Percentiles rank a stretch among this genome's conserved stretches.
Conservation (phyloP, 2,113 vertebrate genomes). For the Archocentrus centrarchus region DNA sequence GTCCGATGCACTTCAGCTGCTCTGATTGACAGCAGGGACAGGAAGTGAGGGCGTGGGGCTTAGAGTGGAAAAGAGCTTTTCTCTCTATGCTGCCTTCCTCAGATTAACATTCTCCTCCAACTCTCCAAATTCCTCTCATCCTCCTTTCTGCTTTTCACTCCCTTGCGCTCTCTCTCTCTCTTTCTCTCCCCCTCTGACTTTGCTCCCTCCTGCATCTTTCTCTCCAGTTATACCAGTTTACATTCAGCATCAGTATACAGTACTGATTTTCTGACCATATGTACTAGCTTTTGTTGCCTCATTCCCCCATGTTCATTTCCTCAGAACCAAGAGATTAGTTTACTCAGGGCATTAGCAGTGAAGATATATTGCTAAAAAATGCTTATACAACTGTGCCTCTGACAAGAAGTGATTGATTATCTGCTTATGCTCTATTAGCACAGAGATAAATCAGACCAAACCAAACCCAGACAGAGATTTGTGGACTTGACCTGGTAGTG, state of each 20-base stretch:
- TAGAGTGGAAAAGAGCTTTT: constrained; percentile 67
- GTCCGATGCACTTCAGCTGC: constrained; percentile 59
- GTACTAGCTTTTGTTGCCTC: constrained; percentile 19
- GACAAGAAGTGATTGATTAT: constrained; percentile 43
- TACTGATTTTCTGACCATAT: constrained; percentile 29
- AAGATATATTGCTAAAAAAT: constrained; percentile 40
- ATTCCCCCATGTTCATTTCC: constrained; percentile 35
- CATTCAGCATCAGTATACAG: constrained; percentile 30
- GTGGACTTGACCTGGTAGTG: neutral
- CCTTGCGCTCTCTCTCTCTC: neutral
- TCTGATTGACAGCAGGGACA: constrained; percentile 74
- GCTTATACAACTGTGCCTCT: constrained; percentile 41
- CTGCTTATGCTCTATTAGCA: constrained; percentile 49
- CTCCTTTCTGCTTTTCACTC: constrained; percentile 29
- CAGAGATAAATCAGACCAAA: constrained; percentile 38
- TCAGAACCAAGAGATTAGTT: constrained; percentile 47
- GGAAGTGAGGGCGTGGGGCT: constrained; percentile 71
- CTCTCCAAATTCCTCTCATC: constrained; percentile 60
- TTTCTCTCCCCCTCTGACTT: neutral
- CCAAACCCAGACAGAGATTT: neutral
- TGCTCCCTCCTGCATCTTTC: constrained; percentile 24
- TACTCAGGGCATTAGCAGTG: constrained; percentile 36
- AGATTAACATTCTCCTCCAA: constrained; percentile 71
- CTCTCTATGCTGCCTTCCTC: constrained; percentile 58
- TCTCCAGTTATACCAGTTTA: constrained; percentile 46